Base-by-base conservation (phyloP, 2,797 vertebrate species). In the Trachurus trachurus region DNA sequence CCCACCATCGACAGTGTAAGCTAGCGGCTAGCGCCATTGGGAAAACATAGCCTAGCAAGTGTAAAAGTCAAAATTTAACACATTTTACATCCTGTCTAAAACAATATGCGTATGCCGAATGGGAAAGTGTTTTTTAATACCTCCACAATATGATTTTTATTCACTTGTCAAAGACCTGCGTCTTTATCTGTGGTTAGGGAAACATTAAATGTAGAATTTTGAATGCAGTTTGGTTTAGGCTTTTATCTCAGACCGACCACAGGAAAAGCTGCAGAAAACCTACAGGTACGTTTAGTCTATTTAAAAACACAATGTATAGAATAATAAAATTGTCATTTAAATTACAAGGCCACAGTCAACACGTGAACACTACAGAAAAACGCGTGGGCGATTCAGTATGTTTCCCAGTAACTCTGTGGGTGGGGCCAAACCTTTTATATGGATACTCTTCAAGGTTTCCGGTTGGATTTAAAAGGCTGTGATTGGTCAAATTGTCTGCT, bases 401-500 rank as follows among this genome's bases (percentile, higher is more conserved):
- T 61, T 66, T 39, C 22, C 45, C 5, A 37, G 6, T 50, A 22
- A 42, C 42, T 0, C 1, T 9, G 71, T 76, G 66, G 86, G 81
- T 2, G 78, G 69, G 60, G 50, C 57, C 66, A 22, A 13, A 1
- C 5, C 1, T 0, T 15, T 9, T 9, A 57, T 31, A 29, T 12
- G 60, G 60, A 42, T 15, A 29, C 34, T 12, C n/a, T 40, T 17
- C 15, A 16, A 1, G 42, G 3, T n/a, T 77, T 81, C 84, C 71
- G 76, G 73, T 37, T 45, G 21, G 11, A 12, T 71, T 57, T 57
- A 1, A 22, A 61, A 10, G 5, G 34, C 1, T 10, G 3, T 1
- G 77, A 80, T 87, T 87, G 80, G 85, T 56, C 69, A 22, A 2
- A 6, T 26, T 1, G 29, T 34, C 53, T 67, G 21, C 11, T 50